Conservation (phyloP, 2,888 invertebrate species). For the Tortricodes alternella region DNA sequence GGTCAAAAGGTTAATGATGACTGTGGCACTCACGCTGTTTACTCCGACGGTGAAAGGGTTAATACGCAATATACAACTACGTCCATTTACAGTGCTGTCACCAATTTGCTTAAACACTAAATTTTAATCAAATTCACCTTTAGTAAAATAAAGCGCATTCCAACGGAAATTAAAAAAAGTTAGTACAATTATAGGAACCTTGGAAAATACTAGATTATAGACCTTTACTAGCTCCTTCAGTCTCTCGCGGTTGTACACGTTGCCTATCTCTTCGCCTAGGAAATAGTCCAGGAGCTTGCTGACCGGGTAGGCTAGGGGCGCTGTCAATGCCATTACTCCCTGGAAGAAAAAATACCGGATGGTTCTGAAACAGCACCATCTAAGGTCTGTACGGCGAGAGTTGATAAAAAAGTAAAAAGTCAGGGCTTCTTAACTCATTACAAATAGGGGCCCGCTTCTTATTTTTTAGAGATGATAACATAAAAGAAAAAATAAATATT, state of each 20-base stretch:
- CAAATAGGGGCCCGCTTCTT: too few relatives aligned
- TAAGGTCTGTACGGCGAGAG: too few relatives aligned
- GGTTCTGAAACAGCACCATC: too few relatives aligned
- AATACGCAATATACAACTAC: neutral
- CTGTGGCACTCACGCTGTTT: too few relatives aligned
- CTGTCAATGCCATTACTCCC: slow-evolving; percentile 96
- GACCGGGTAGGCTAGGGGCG: slow-evolving; percentile 95
- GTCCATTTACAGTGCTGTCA: neutral
- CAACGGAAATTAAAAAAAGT: neutral
- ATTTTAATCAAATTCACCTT: neutral
- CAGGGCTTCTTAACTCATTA: too few relatives aligned
- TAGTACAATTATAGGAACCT: too few relatives aligned
- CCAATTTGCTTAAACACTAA: too few relatives aligned
- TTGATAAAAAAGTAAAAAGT: too few relatives aligned
- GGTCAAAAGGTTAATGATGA: too few relatives aligned
- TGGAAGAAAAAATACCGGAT: slow-evolving; percentile 40
- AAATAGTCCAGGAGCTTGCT: slow-evolving; percentile 93
- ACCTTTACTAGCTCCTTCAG: slow-evolving; percentile 97
- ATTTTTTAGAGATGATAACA: too few relatives aligned
- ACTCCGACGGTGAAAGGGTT: too few relatives aligned
- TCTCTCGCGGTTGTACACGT: slow-evolving; percentile 97
- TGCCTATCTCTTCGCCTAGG: slow-evolving; percentile 99
- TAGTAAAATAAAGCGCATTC: neutral
- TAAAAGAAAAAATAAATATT: too few relatives aligned
- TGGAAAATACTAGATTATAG: neutral